Conservation (phyloP, 1,140 invertebrate genomes). For the Ips typographus region DNA sequence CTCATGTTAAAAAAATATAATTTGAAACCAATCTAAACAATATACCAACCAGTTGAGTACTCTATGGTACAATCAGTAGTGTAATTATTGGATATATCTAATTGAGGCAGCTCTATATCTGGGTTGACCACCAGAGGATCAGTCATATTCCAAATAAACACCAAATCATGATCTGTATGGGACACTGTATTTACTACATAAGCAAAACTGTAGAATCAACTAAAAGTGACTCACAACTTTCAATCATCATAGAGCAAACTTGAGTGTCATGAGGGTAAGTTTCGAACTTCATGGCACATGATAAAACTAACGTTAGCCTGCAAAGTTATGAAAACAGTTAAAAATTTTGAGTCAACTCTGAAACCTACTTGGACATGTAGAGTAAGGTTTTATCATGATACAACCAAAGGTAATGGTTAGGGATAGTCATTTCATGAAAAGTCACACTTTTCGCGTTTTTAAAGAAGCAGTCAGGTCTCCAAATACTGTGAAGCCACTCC, state of each 20-base stretch:
- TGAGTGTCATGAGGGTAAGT: slow-evolving; percentile 89
- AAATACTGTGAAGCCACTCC: slow-evolving; percentile 87
- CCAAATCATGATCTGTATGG: slow-evolving; percentile 79
- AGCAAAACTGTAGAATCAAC: slow-evolving; percentile 16
- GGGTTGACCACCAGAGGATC: slow-evolving; percentile 84
- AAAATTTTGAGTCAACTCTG: background rate
- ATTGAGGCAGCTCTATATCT: slow-evolving; percentile 82
- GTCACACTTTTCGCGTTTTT: slow-evolving; percentile 92
- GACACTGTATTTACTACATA: slow-evolving; percentile 63
- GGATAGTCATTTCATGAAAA: slow-evolving; percentile 92
- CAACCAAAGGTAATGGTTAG: slow-evolving; percentile 89
- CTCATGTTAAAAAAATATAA: too few relatives aligned
- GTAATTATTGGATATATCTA: slow-evolving; percentile 84
- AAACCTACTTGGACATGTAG: slow-evolving; percentile 83
- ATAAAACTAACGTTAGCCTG: slow-evolving; percentile 82
- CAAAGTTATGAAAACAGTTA: slow-evolving; percentile 46
- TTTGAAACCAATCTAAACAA: background rate
- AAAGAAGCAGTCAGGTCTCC: slow-evolving; percentile 90
- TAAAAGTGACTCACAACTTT: slow-evolving; percentile 72
- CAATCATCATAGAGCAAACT: slow-evolving; percentile 89
- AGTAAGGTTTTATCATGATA: slow-evolving; percentile 88
- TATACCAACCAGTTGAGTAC: slow-evolving; percentile 74
- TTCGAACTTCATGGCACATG: slow-evolving; percentile 92
- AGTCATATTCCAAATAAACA: slow-evolving; percentile 87
- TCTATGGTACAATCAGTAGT: slow-evolving; percentile 86